Base-by-base conservation (phyloP, 2,797 vertebrate species). In the Typhlichthys eigenmanni region DNA sequence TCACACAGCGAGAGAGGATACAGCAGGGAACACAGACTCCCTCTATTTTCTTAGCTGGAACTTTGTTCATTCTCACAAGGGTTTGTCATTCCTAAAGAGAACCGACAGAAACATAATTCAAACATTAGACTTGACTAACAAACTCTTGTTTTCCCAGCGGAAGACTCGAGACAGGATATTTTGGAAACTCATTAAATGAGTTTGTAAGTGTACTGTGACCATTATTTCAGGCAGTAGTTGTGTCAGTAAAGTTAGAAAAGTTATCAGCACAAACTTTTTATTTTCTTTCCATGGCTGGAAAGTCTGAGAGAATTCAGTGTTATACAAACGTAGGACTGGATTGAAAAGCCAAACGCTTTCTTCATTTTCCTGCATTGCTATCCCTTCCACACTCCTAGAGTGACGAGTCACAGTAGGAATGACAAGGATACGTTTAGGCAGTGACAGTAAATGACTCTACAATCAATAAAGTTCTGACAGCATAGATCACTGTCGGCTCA, bases 81-180 rank as follows among this genome's bases (percentile, higher is more conserved):
- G 79, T 74, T 71, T 64, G 64, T 55, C 68, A 73, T 68, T 46
- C 52, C 69, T 63, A 60, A 76, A 68, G 75, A 83, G 74, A 72
- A 64, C 55, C 48, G 46, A 76, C 72, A 81, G 77, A 81, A 76
- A 65, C 62, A 75, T 64, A 79, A 70, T 66, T 78, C 11, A 16
- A 60, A 65, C 76, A 68, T 83, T 70, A 68, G 76, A 81, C 50
- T 29, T 68, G 80, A 76, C 74, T 62, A 70, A 77, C 71, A 73
- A 71, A 67, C 63, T 81, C 81, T 55, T 86, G 85, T 90, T 85
- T 85, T 83, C 75, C 70, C 66, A 34, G 29, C 53, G 54, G 71
- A 76, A 56, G 75, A 76, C 79, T 78, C 80, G 69, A 77, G 65
- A 81, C 84, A 85, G 87, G 83, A 85, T 87, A 87, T 87, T 85